A percentile compares a stretch with the other conserved stretches of the same genome.
Conservation (phyloP, 2,888 invertebrate genomes). For the Platerodrilus igneus region DNA sequence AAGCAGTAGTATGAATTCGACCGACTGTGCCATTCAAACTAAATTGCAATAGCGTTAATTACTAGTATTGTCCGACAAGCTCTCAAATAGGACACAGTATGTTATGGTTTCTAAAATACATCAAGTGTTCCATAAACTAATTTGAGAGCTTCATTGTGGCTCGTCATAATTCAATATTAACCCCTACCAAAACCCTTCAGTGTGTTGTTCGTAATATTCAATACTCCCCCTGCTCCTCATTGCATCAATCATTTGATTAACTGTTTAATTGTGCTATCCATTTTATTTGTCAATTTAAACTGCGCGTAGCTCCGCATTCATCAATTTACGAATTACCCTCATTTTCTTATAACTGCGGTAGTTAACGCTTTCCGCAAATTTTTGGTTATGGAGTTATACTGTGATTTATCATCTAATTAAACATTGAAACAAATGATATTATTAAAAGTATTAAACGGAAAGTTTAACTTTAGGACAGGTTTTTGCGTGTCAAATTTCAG, state of each 20-base stretch:
- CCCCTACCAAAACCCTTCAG: conserved; percentile 20
- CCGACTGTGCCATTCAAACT: conserved; percentile 25
- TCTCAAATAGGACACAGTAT: conserved; percentile 20
- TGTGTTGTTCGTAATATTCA: conserved; percentile 26
- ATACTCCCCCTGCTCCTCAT: conserved; percentile 29
- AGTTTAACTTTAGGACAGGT: too few species aligned
- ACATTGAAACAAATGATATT: too few species aligned
- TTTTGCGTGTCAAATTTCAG: too few species aligned
- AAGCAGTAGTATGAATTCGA: conserved; percentile 21
- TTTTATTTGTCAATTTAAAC: conserved; percentile 46
- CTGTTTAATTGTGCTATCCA: conserved; percentile 48
- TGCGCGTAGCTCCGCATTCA: conserved; percentile 42
- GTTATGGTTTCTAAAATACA: conserved; percentile 26
- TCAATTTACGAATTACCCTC: conserved; percentile 41
- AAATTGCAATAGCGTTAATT: conserved; percentile 28
- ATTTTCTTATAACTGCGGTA: conserved; percentile 32
- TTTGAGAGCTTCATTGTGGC: conserved; percentile 39
- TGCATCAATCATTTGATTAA: conserved; percentile 48
- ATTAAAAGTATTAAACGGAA: too few species aligned
- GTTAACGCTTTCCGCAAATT: conserved; percentile 21
- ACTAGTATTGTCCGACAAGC: conserved; percentile 25
- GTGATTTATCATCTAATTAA: too few species aligned
- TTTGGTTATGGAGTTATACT: conserved; percentile 21
- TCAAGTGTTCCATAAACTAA: conserved; percentile 36
- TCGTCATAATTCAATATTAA: conserved; percentile 38